Evolutionary conservation across 2,797 vertebrate genomes (phyloP).

Genomic region (Neosilurus mollespiculum): DNA sequence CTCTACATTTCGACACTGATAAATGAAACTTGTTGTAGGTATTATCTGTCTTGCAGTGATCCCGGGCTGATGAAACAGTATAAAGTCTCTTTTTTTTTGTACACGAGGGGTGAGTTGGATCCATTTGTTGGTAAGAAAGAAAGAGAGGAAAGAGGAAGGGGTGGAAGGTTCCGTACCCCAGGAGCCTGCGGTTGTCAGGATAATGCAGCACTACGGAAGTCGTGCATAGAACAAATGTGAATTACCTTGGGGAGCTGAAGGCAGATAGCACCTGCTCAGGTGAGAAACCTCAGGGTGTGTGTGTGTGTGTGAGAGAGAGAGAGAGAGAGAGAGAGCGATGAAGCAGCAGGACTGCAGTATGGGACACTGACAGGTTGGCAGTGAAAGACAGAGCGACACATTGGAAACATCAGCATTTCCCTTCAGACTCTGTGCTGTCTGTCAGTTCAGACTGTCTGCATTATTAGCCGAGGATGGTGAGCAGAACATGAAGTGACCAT

Average conservation of each 20-base stretch:
- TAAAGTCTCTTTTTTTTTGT: slow-evolving; percentile 25
- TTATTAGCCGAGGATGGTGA: slow-evolving; percentile 3
- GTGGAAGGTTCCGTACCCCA: slow-evolving; percentile 57
- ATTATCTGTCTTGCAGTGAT: slow-evolving; percentile 47
- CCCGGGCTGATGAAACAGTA: slow-evolving; percentile 28
- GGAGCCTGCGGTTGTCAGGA: slow-evolving; percentile 68
- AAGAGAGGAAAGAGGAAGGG: slow-evolving; percentile 3
- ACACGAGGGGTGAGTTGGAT: slow-evolving; percentile 36
- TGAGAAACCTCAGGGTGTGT: slow-evolving; percentile 56
- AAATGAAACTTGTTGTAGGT: slow-evolving; percentile 45
- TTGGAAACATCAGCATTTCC: slow-evolving; percentile 16
- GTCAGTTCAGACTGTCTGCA: slow-evolving; percentile 7
- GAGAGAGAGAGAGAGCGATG: slow-evolving; percentile 27
- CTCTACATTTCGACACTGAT: slow-evolving; percentile 43
- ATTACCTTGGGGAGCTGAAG: slow-evolving; percentile 70
- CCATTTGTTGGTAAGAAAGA: slow-evolving; percentile 23
- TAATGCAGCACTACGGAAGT: slow-evolving; percentile 69
- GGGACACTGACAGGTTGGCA: slow-evolving; percentile 14
- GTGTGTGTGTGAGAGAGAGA: background rate
- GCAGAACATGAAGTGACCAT: slow-evolving; percentile 7
- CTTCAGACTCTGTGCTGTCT: background rate
- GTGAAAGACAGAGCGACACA: background rate
- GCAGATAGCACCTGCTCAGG: slow-evolving; percentile 74
- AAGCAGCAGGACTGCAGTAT: background rate
- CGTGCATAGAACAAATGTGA: slow-evolving; percentile 69